Base-by-base conservation (phyloP, 2,888 invertebrate species). In the Leptinotarsa juncta region DNA sequence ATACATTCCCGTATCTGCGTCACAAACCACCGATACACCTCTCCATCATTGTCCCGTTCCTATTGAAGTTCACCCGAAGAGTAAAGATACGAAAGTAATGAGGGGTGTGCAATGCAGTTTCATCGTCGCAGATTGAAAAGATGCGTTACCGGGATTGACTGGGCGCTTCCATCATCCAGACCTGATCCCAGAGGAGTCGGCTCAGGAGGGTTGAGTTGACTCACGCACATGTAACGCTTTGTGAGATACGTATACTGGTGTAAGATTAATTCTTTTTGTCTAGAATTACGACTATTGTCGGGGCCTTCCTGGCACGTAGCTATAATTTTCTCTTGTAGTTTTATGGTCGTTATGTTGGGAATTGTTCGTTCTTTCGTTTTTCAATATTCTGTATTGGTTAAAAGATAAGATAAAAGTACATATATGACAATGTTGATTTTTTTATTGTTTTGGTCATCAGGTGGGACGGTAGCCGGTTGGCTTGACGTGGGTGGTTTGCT, bases 121-220 rank as follows among this genome's bases (percentile, higher is more conserved):
- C 83, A 84, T 84, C 84, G 84, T 80, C 82, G 86, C 84, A 86
- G 86, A 87, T 87, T 87, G 87, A 87, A 87, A 87, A 87, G 86
- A 84, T 86, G 86, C 86, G 86, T 86, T 85, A 87, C 86, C 85
- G 82, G 85, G 86, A 87, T 87, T 86, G 87, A 87, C 86, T 86
- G 83, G 83, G 82, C 83, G 85, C 84, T 84, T 86, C 86, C 86
- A 86, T 87, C 87, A 87, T 87, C 86, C 85, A 84, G 83, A 84
- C 85, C 82, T 14, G 77, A 81, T 86, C 87, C 86, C 85, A 51
- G 72, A 84, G 86, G 86, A 86, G 82, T 85, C 84, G 65, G 84
- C 81, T 83, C 84, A 84, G 84, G 74, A 68, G 74, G 76, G 72
- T 68, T 57, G 76, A 77, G 75, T 72, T 74, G 73, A 76, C 71